A percentile compares a stretch with the other conserved stretches of the same genome.
These are phyloP conservation scores for Triplophysa bombifrons DNA, from an alignment of 2,797 vertebrate genomes.

Conservation along the genomic window DNA sequence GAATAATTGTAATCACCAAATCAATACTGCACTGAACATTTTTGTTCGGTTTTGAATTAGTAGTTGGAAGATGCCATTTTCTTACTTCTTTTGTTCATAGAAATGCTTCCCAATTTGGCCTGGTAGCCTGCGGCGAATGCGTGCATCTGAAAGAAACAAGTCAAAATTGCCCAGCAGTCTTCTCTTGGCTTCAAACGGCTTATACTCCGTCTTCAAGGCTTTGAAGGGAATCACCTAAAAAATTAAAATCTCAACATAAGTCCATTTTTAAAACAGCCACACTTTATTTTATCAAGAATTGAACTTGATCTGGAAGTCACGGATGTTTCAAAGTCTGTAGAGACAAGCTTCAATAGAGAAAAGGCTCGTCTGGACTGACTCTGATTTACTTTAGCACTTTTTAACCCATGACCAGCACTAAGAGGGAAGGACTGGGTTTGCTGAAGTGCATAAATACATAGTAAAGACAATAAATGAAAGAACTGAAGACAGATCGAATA, in stretches of 20 bases:
- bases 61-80: too few relatives aligned
- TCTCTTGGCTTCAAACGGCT: slow-evolving; percentile 89
- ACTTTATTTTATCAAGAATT: background rate
- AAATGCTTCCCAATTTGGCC: slow-evolving; percentile 92
- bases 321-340: slow-evolving; percentile 63
- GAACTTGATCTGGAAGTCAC: background rate
- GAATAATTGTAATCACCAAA: background rate
- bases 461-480: background rate
- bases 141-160: slow-evolving; percentile 86
- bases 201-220: slow-evolving; percentile 88
- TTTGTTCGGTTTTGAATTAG: background rate
- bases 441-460: slow-evolving; percentile 47
- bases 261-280: background rate
- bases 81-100: slow-evolving; percentile 89
- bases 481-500: slow-evolving; percentile 57
- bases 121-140: slow-evolving; percentile 84
- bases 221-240: slow-evolving; percentile 87
- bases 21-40: background rate
- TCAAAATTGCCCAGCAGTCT: slow-evolving; percentile 86
- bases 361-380: slow-evolving; percentile 60
- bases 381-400: slow-evolving; percentile 58
- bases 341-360: slow-evolving; percentile 54
- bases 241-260: background rate
- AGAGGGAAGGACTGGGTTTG: slow-evolving; percentile 53
- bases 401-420: slow-evolving; percentile 53